phyloP scores from a whole-genome alignment of 2,113 vertebrate species.

The Jacana jacana region DNA sequence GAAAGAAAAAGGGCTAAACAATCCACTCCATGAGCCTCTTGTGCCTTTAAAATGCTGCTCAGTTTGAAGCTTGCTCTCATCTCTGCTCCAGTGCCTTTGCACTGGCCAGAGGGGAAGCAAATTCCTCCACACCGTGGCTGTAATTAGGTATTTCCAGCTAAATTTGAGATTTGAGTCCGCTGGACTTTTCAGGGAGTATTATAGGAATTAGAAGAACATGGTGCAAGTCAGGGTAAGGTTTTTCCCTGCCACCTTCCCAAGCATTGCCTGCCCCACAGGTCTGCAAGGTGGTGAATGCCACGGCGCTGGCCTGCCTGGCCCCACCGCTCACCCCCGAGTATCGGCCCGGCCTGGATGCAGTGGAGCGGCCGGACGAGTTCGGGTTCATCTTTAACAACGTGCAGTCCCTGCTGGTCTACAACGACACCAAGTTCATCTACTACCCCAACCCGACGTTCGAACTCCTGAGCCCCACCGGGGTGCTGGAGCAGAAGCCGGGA shows the following conservation, averaged over 20 bases:
- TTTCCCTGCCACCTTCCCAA: not conserved
- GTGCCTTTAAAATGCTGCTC: not conserved
- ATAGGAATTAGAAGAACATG: fast-evolving
- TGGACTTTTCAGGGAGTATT: not conserved
- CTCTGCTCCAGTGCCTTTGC: not conserved
- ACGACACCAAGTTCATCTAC: conserved; percentile 96
- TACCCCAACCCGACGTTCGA: conserved; percentile 96
- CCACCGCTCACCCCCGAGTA: conserved; percentile 87
- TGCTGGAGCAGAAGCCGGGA: conserved; percentile 95
- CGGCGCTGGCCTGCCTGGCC: conserved; percentile 87
- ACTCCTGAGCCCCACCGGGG: conserved; percentile 84
- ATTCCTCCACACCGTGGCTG: not conserved
- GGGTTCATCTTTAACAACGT: conserved; percentile 99
- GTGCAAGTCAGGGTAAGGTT: not conserved
- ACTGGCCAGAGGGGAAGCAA: not conserved
- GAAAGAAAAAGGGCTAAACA: not conserved
- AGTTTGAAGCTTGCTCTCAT: not conserved
- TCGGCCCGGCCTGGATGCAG: conserved; percentile 82
- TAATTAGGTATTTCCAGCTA: not conserved
- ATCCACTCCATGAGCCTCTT: not conserved
- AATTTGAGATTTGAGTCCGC: not conserved
- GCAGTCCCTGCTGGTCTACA: conserved; percentile 91
- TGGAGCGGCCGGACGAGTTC: conserved; percentile 93
- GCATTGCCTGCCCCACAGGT: conserved; percentile 66
- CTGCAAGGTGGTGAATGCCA: conserved; percentile 88